Percentiles rank a stretch among this genome's conserved stretches.
phyloP scores from a whole-genome alignment of 2,797 vertebrate genomes.

The Geotrypetes seraphini region DNA sequence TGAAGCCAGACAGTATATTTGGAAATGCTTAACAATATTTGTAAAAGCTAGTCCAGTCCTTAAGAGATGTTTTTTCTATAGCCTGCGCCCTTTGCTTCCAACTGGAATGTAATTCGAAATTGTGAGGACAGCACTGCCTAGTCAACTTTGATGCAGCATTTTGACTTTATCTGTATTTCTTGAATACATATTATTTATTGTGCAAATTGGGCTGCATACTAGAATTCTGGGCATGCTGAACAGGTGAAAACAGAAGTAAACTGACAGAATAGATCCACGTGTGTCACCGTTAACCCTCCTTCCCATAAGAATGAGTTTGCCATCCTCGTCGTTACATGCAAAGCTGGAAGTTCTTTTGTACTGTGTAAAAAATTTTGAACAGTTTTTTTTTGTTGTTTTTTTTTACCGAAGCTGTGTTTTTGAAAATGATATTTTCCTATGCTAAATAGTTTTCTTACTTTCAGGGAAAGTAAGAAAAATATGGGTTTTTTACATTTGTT shows the following conservation, averaged over 20 bases:
- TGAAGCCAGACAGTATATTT: slow-evolving; percentile 61
- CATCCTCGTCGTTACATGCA: slow-evolving; percentile 49
- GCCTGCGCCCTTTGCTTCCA: slow-evolving; percentile 14
- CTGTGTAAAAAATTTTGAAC: slow-evolving; percentile 69
- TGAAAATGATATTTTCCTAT: slow-evolving; percentile 95
- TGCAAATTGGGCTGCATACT: slow-evolving; percentile 44
- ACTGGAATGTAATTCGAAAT: not conserved
- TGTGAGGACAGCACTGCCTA: slow-evolving; percentile 28
- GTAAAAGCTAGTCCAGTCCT: slow-evolving; percentile 44
- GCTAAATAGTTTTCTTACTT: slow-evolving; percentile 94
- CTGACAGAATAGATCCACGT: no score
- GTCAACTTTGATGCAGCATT: slow-evolving; percentile 21
- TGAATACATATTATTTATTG: slow-evolving; percentile 55
- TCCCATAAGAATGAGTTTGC: no score
- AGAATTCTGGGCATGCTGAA: slow-evolving; percentile 25
- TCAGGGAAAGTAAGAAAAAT: slow-evolving; percentile 95
- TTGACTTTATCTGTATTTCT: slow-evolving; percentile 28
- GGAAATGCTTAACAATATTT: slow-evolving; percentile 37
- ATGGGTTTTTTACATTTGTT: slow-evolving; percentile 98
- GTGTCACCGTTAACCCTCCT: no score
- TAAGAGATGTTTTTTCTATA: slow-evolving; percentile 32
- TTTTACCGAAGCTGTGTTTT: slow-evolving; percentile 89
- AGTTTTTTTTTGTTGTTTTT: slow-evolving; percentile 38
- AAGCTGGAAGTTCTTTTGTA: slow-evolving; percentile 76
- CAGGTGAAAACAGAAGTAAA: not conserved